Evolutionary conservation across 2,888 invertebrate species (phyloP), one percentile per base, ranked within the genome.

Genomic region (Pandemis cinnamomeana): DNA sequence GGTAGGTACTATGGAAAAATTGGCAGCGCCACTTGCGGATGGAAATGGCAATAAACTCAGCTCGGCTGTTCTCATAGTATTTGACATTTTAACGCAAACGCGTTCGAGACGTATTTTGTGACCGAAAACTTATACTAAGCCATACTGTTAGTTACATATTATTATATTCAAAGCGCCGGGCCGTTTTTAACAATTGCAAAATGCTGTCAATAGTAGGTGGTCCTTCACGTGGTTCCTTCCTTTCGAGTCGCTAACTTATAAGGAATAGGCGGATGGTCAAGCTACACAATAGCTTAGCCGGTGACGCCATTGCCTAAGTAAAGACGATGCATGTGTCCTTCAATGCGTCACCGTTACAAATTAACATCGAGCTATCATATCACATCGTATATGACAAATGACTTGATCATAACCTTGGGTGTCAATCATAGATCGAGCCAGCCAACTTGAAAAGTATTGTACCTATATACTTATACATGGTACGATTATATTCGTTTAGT

Each of bases 271-370:
- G 73, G 69, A 73, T 51, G 60, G 60, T 27, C 58, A 73, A 60
- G 51, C 72, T 63, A 83, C 81, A 87, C 84, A 85, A 85, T 84
- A 77, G 81, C 75, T 74, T 76, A 76, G 74, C 75, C 86, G 87
- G 85, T 85, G 83, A 70, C 81, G 73, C 44, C 64, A 73, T 64
- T 44, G 42, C n/a, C 11, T 68, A 68, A 55, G 46, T 69, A 42
- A 15, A 53, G 20, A 48, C 44, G n/a, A 15, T 20, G 13, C 20
- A 36, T 44, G 11, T 44, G 64, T 60, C 64, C 69, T 69, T 68
- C 48, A 42, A 44, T 66, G 64, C 64, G 64, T 70, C 64, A 51
- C 58, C 48, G n/a, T 7, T 51, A 69, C 8, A 11, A 27, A 64
- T 70, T 70, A 73, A 67, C 62, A 53, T 68, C 51, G 27, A 8